A percentile compares a stretch with the other conserved stretches of the same genome.
Evolutionary conservation across 2,888 invertebrate genomes (phyloP).

Genomic region (Sturmia bella): DNA sequence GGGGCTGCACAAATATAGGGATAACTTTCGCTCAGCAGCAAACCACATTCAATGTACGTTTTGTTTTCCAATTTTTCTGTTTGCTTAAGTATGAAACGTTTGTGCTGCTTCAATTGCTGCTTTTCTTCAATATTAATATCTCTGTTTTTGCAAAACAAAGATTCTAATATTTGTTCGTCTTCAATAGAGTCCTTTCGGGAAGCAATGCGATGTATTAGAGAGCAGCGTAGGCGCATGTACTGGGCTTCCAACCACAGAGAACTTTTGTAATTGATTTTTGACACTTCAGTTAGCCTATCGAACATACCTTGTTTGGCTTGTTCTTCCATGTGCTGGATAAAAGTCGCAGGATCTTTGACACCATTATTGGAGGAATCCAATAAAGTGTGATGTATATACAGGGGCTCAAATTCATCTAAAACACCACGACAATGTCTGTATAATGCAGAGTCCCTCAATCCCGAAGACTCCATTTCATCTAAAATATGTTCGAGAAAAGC

Average conservation of each 20-base stretch:
- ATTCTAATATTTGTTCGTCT: slow-evolving; percentile 78
- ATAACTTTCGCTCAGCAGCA: slow-evolving; percentile 78
- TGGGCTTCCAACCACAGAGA: slow-evolving; percentile 80
- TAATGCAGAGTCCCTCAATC: slow-evolving; percentile 77
- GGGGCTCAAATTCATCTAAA: slow-evolving; percentile 79
- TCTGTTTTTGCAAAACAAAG: slow-evolving; percentile 80
- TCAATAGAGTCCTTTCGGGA: slow-evolving; percentile 77
- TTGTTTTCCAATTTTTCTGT: slow-evolving; percentile 81
- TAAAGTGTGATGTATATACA: slow-evolving; percentile 79
- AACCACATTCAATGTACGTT: slow-evolving; percentile 79
- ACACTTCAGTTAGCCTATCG: slow-evolving; percentile 76
- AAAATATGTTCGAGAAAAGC: slow-evolving; percentile 77
- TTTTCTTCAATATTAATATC: slow-evolving; percentile 77
- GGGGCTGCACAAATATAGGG: slow-evolving; percentile 80
- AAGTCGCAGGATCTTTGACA: slow-evolving; percentile 76
- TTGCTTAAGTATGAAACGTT: slow-evolving; percentile 81
- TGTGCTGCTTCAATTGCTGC: slow-evolving; percentile 80
- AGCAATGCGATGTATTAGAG: slow-evolving; percentile 78
- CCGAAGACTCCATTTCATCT: slow-evolving; percentile 77
- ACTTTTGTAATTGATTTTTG: slow-evolving; percentile 78
- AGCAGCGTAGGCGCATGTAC: slow-evolving; percentile 80
- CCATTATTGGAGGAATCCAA: slow-evolving; percentile 77
- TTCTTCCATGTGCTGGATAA: slow-evolving; percentile 79
- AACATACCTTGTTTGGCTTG: slow-evolving; percentile 78
- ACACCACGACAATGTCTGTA: slow-evolving; percentile 79